These are phyloP conservation scores for Calephelis perditalis DNA, from an alignment of 2,888 invertebrate species.

Conservation along the genomic window DNA sequence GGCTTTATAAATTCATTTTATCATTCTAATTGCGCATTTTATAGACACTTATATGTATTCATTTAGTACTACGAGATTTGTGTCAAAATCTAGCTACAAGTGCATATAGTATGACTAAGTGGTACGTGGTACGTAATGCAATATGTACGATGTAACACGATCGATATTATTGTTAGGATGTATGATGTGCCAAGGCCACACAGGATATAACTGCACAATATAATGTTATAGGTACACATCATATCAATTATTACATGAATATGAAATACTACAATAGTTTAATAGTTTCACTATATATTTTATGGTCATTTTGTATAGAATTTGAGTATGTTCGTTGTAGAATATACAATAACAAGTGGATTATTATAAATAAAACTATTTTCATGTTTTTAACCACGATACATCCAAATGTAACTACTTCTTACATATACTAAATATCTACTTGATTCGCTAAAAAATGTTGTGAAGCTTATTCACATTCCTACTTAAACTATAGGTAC, in stretches of 20 bases:
- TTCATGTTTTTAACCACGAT: constrained; percentile 19
- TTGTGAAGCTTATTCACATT: constrained; percentile 18
- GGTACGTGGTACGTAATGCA: neutral
- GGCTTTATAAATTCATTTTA: constrained; percentile 25
- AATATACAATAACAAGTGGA: constrained; percentile 66
- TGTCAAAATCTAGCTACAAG: constrained; percentile 50
- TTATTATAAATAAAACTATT: constrained; percentile 30
- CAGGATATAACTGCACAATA: constrained; percentile 4
- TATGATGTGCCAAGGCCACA: constrained; percentile 27
- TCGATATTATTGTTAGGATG: constrained; percentile 37
- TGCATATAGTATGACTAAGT: constrained; percentile 31
- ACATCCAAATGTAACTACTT: constrained; percentile 21
- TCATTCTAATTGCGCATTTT: constrained; percentile 43
- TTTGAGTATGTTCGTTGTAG: constrained; percentile 56
- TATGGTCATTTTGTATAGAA: constrained; percentile 13
- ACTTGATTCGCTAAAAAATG: constrained; percentile 47
- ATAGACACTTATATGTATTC: constrained; percentile 45
- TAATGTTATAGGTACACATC: neutral
- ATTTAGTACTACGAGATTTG: constrained; percentile 43
- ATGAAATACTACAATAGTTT: constrained; percentile 7
- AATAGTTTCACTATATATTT: constrained; percentile 1
- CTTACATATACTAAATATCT: constrained; percentile 33
- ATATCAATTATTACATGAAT: neutral
- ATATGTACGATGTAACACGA: constrained; percentile 30
- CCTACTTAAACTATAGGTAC: constrained; percentile 4